These are phyloP conservation scores for Chiroxiphia lanceolata DNA, from an alignment of 2,797 vertebrate genomes.

Conservation along the genomic window DNA sequence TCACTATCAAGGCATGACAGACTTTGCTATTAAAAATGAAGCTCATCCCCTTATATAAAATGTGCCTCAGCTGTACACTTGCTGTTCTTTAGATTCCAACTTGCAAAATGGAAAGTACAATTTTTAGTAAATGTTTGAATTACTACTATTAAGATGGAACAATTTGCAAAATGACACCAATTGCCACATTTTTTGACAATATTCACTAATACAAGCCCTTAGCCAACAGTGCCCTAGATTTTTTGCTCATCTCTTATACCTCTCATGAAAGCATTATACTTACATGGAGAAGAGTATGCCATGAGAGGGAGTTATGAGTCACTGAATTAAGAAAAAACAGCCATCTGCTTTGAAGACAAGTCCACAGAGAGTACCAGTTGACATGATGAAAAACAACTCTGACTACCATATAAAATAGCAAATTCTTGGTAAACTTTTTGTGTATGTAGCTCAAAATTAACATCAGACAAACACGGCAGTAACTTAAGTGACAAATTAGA, in stretches of 20 bases:
- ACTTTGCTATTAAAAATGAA: background rate
- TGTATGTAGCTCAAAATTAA: background rate
- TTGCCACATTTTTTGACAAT: background rate
- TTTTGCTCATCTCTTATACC: background rate
- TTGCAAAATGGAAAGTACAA: background rate
- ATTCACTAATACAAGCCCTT: background rate
- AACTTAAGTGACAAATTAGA: background rate
- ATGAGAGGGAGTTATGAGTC: background rate
- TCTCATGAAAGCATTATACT: background rate
- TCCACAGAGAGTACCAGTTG: background rate
- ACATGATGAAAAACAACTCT: background rate
- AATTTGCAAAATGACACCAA: background rate
- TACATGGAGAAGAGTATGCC: background rate
- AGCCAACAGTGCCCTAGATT: background rate
- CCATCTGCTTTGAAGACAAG: background rate
- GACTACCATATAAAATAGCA: background rate
- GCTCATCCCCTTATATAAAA: background rate
- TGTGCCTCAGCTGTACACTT: background rate
- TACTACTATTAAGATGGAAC: background rate
- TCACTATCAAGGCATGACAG: background rate
- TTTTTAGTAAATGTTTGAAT: conserved; percentile 1
- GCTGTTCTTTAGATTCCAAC: background rate
- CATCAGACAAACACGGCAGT: background rate
- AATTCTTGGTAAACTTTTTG: background rate
- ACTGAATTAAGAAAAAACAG: background rate